Evolutionary conservation across 2,888 invertebrate genomes (phyloP), one percentile per base, ranked within the genome.

Genomic region (Heterodera filipjevi): DNA sequence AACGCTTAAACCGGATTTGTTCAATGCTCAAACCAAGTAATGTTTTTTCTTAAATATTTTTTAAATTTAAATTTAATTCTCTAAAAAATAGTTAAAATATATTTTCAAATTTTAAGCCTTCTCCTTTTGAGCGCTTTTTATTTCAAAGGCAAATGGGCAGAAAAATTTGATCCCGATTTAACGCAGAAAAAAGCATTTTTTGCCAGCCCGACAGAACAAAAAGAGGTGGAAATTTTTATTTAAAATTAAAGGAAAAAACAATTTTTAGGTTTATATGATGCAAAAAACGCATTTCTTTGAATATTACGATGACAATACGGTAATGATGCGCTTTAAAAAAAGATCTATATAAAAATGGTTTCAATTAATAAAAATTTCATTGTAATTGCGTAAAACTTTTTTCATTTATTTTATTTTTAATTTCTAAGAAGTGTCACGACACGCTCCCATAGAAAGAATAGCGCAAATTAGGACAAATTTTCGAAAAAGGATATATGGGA

Each of bases 101-200:
- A 27, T 27, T 27, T 59, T 27, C 8, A 10, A 27, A 22, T 59
- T 59, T 59, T 90, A 1, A 83, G 86, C 1, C 83, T 91, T 80
- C 88, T 91, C 22, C 82, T 91, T 14, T 89, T 90, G 46, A 91
- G 91, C 86, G 91, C 90, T 5, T 88, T 90, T 66, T 90, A 91
- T 80, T 91, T 91, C 83, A 91, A 91, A 84, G 91, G 90, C 10
- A 85, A 86, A 91, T 85, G 90, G 89, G 83, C 82, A 72, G 82
- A 84, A 10, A 84, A 89, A 78, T 96, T 95, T 87, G 89, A 93
- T 35, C 87, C 91, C 0, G 85, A 87, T 0, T 59, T 85, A 2
- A 95, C 95, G 0, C 84, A 80, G 27, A 91, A 92, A 0, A 91
- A 90, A 77, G 92, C 92, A 1, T 96, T 96, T 91, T 91, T 92